Base-by-base conservation (phyloP, 2,113 vertebrate genomes). In the Hepsetus odoe region DNA sequence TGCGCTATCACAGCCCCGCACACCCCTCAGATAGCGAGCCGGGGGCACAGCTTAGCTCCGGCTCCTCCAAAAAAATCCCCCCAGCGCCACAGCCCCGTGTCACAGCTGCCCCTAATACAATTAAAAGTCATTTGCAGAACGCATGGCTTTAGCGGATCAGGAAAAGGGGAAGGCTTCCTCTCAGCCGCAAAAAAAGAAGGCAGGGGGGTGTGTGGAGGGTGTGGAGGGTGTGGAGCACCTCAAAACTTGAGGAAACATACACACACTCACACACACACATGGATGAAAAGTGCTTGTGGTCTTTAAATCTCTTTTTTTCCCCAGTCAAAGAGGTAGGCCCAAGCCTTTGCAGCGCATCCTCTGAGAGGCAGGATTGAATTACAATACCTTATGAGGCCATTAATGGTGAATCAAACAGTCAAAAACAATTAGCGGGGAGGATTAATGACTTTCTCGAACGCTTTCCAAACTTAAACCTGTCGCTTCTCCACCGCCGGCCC, bases 101-200 rank as follows among this genome's bases (percentile, higher is more conserved):
- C 91, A 92, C 91, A 92, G 93, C 90, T 90, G 89, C 89, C 87
- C 89, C 88, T 94, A 92, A 94, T 93, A 93, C 92, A 94, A 94
- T 94, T 93, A 94, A 91, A 93, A 94, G 91, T 94, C 89, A 93
- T 94, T 93, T 93, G 90, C 87, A 88, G 90, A 92, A 92, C 83
- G 87, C 85, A 87, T 77, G 59, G 85, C 89, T 89, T 92, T 91
- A 90, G 85, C 82, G 90, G 91, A 92, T 92, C 87, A 83, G 83
- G 68, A 83, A 84, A 85, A 80, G 61, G 53, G 72, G 46, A 44
- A 74, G 40, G 53, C 64, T 70, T 66, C 67, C 44, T 75, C 38
- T 74, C 49, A 58, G 42, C 26, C 28, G 20, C 67, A 32, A 42
- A 51, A 58, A 28, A 26, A 42, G 62, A 33, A 13, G 49, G 55